phyloP scores from a whole-genome alignment of 2,888 invertebrate genomes.

The Heliothis peltigera region DNA sequence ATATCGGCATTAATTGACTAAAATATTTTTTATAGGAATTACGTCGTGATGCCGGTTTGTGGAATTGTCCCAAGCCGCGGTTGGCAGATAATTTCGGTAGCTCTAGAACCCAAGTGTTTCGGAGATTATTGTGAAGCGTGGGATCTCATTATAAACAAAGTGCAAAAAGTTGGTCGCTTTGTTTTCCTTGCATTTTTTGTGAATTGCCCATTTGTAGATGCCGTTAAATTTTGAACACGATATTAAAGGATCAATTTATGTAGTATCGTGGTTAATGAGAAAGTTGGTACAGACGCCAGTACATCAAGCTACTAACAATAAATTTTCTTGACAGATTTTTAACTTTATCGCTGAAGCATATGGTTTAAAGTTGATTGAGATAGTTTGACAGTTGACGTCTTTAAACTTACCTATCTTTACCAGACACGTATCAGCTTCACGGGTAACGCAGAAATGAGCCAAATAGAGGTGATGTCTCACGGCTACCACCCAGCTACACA shows the following conservation, averaged over 20 bases:
- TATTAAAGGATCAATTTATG: too few species aligned
- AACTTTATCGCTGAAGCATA: too few species aligned
- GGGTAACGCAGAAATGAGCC: slow-evolving; percentile 82
- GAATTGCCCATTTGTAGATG: not conserved
- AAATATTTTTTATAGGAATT: slow-evolving; percentile 71
- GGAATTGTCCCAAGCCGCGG: slow-evolving; percentile 82
- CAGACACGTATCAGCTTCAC: slow-evolving; percentile 77
- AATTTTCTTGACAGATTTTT: too few species aligned
- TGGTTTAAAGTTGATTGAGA: too few species aligned
- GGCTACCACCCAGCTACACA: slow-evolving; percentile 80
- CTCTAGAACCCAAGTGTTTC: slow-evolving; percentile 79
- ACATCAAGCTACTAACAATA: too few species aligned
- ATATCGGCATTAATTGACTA: not conserved
- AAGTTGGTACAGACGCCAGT: too few species aligned
- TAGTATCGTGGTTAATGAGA: too few species aligned
- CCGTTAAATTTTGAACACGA: not conserved
- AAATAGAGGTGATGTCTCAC: slow-evolving; percentile 83
- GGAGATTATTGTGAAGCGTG: slow-evolving; percentile 85
- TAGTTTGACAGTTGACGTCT: too few species aligned
- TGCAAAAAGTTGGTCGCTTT: slow-evolving; percentile 74
- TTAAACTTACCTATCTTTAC: not conserved
- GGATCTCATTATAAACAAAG: slow-evolving; percentile 81
- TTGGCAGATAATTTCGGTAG: slow-evolving; percentile 86
- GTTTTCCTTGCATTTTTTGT: not conserved
- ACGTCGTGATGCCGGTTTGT: slow-evolving; percentile 83